Base-by-base conservation (phyloP, 1,140 invertebrate genomes). In the Cydia amplana region DNA sequence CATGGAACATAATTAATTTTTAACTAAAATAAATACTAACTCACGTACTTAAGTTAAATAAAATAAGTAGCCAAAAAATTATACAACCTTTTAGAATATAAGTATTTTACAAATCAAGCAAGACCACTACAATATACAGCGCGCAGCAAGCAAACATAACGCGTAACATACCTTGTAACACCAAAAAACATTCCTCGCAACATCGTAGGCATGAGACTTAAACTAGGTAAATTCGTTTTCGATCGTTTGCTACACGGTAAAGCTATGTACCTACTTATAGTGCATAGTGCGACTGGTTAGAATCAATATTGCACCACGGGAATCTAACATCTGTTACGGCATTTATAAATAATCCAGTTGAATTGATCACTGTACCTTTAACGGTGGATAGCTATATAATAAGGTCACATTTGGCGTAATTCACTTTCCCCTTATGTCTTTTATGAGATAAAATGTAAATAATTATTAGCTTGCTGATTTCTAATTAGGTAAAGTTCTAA, bases 191-290 rank as follows among this genome's bases (percentile, higher is more conserved):
- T 28, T 65, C 9, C 60, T 65, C 28, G 10, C 63, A 28, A 65
- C 63, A 10, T 28, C 63, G 63, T 65, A 28, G 5, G 12, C 32
- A 65, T 36, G 36, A 14, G 28, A 55, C 51, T n/a, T 55, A 55
- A 55, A 49, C 46, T 49, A 49, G 14, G n/a, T 55, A 55, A 55
- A 55, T 55, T 55, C 63, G 20, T 25, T 6, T 64, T 16, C 64
- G 28, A 32, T 67, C 64, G 64, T 32, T 36, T 67, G 23, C 64
- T 67, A 67, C 64, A n/a, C 32, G 64, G 28, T 67, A 67, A 67
- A 67, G 64, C 64, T 67, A 67, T 28, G 28, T 67, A 67, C 64
- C 64, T 73, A 67, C 64, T 32, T 73, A 51, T 49, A 73, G 20
- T 73, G 40, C 49, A 49, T 72, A 32, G 70, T 72, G 25, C 18